These are phyloP conservation scores for Drosophila bunnanda DNA, from an alignment of 2,888 invertebrate genomes.

Conservation along the genomic window DNA sequence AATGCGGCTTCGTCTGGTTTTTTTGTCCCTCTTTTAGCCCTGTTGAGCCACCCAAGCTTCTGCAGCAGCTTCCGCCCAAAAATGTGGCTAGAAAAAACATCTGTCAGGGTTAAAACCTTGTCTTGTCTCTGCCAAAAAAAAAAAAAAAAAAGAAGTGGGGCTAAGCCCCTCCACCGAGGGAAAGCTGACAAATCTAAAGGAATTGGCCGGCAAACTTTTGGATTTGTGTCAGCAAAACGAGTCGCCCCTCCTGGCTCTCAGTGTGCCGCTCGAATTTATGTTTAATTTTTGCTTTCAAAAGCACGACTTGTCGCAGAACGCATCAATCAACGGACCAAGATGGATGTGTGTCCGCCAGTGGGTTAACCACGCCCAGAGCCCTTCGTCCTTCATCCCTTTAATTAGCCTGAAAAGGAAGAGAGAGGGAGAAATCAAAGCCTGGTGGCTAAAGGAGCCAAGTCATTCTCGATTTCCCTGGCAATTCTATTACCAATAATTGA, in stretches of 20 bases:
- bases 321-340: slow-evolving; percentile 42
- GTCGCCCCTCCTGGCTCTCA: not conserved
- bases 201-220: slow-evolving; percentile 35
- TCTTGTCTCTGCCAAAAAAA: slow-evolving; percentile 1
- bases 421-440: slow-evolving; percentile 7
- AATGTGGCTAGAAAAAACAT: slow-evolving; percentile 26
- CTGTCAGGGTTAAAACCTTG: slow-evolving; percentile 37
- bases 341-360: slow-evolving; percentile 38
- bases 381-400: not conserved
- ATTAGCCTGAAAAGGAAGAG: slow-evolving; percentile 12
- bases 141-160: not conserved
- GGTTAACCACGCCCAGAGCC: slow-evolving; percentile 10
- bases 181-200: slow-evolving; percentile 40
- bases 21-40: not conserved
- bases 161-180: not conserved
- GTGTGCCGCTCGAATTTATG: not conserved
- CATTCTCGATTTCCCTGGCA: slow-evolving; percentile 47
- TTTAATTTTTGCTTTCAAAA: slow-evolving; percentile 47
- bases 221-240: slow-evolving; percentile 30
- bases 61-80: slow-evolving; percentile 3
- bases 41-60: not conserved
- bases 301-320: slow-evolving; percentile 37
- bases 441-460: slow-evolving; percentile 13
- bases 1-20: slow-evolving; percentile 34
- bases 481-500: slow-evolving; percentile 78